phyloP scores from a whole-genome alignment of 53 echinoderm and acorn worm species.

The Echinarachnius parma region DNA sequence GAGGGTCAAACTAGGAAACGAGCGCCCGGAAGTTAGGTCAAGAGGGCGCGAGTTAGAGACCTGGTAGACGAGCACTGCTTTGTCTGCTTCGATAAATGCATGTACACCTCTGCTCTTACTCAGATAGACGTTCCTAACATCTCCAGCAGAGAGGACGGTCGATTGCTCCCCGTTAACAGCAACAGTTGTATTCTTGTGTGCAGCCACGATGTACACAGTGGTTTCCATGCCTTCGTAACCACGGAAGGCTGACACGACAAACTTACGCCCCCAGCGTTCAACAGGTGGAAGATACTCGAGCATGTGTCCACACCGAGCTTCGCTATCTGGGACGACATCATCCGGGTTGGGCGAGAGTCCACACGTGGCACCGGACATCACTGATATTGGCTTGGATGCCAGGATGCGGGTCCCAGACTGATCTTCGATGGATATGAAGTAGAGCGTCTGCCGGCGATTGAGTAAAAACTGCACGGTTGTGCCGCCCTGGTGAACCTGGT shows the following conservation, averaged over 20 bases:
- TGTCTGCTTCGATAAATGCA: neutral
- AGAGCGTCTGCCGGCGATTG: conserved; percentile 53
- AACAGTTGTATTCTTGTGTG: neutral
- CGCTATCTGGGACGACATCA: neutral
- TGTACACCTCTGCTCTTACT: neutral
- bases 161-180: neutral
- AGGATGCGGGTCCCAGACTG: conserved; percentile 63
- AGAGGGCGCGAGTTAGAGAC: conserved; percentile 12
- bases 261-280: conserved; percentile 64
- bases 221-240: conserved; percentile 21
- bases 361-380: conserved; percentile 66
- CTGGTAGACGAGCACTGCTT: conserved; percentile 22
- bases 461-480: conserved; percentile 24
- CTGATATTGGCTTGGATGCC: conserved; percentile 58
- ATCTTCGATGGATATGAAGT: conserved; percentile 59
- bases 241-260: conserved; percentile 14
- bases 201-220: conserved; percentile 15
- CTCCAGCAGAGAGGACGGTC: neutral
- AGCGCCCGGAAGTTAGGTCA: conserved; percentile 1
- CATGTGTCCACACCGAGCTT: conserved; percentile 60
- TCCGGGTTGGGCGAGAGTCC: conserved; percentile 45
- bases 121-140: neutral
- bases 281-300: conserved; percentile 73
- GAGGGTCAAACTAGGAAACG: conserved; percentile 20
- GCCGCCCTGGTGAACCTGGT: conserved; percentile 30